Percentiles rank a stretch among this genome's conserved stretches.
phyloP scores from a whole-genome alignment of 2,888 invertebrate genomes.

The Meandrusa payeni region DNA sequence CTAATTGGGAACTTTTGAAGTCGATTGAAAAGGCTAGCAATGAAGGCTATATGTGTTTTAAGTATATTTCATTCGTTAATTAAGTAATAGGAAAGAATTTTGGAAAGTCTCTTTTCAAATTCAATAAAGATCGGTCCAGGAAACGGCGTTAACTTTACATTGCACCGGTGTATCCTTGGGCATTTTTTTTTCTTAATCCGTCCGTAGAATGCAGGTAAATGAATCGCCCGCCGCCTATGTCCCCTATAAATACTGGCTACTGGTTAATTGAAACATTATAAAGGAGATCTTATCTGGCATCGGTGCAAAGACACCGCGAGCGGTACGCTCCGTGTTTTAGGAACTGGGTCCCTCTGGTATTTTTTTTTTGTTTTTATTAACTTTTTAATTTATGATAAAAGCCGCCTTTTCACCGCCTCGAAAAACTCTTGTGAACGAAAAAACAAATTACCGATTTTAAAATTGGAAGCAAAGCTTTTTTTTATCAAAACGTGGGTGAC shows the following conservation, averaged over 20 bases:
- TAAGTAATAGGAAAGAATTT: conserved; percentile 11
- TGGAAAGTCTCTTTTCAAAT: conserved; percentile 8
- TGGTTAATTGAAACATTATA: conserved; percentile 80
- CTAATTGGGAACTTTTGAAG: too few species aligned
- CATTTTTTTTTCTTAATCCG: conserved; percentile 50
- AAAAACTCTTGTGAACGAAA: conserved; percentile 13
- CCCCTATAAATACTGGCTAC: conserved; percentile 76
- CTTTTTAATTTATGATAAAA: conserved; percentile 32
- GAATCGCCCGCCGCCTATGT: conserved; percentile 55
- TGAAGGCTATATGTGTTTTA: too few species aligned
- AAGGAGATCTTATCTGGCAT: conserved; percentile 64
- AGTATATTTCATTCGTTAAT: conserved; percentile 18
- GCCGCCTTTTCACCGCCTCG: conserved; percentile 23
- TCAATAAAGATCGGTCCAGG: conserved; percentile 23
- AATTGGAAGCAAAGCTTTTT: too few species aligned
- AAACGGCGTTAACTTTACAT: conserved; percentile 37
- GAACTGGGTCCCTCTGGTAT: conserved; percentile 40
- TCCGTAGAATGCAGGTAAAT: conserved; percentile 53
- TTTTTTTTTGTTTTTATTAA: conserved; percentile 39
- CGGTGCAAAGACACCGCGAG: conserved; percentile 58
- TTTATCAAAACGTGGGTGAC: too few species aligned
- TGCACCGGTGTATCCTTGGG: conserved; percentile 45
- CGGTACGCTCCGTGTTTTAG: conserved; percentile 49
- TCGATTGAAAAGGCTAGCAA: too few species aligned
- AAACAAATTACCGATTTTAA: conserved; percentile 19